Evolutionary conservation across 2,113 vertebrate genomes (phyloP), one percentile per base, ranked within the genome.

Genomic region (Illadopsis cleaveri): DNA sequence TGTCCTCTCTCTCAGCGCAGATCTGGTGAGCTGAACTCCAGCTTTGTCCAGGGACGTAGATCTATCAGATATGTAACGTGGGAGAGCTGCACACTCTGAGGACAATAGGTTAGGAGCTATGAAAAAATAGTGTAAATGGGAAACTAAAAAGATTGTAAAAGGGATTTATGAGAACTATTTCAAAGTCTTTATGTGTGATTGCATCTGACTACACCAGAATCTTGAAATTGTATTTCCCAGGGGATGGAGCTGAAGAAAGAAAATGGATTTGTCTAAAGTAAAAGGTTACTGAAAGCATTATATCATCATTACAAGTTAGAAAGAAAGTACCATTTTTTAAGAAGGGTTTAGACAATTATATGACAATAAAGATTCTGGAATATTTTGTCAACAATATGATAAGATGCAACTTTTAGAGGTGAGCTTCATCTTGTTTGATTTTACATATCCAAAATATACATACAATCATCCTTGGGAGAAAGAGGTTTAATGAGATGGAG

Each of bases 111-210:
- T 61, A 76, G 35, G 53, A 48, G 11, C 18, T 42, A 47, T 60
- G 79, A 69, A 58, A 81, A 89, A 78, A 22, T 8, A 48, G 4
- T 27, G 16, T 33, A 78, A 88, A 69, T 37, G 10, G 12, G 22
- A 86, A 47, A 54, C 8, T 71, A 44, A 57, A 85, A 75, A 44
- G 7, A 13, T 40, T 66, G 48, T 40, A 38, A 70, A 58, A 68
- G 53, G 71, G 37, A 77, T 77, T 86, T 86, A 68, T 58, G 44
- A 72, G 57, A 76, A 86, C 40, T 24, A 44, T 83, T 82, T 82
- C 30, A 11, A 11, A 61, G 33, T 44, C 31, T 86, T 64, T 91
- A 44, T 40, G n/a, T 42, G n/a, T 24, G 19, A 79, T 11, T 79
- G 20, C 25, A 40, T 53, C 38, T 71, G 12, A 88, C 35, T 65